Conservation (phyloP, 2,113 vertebrate species). For the Globicephala melas region DNA sequence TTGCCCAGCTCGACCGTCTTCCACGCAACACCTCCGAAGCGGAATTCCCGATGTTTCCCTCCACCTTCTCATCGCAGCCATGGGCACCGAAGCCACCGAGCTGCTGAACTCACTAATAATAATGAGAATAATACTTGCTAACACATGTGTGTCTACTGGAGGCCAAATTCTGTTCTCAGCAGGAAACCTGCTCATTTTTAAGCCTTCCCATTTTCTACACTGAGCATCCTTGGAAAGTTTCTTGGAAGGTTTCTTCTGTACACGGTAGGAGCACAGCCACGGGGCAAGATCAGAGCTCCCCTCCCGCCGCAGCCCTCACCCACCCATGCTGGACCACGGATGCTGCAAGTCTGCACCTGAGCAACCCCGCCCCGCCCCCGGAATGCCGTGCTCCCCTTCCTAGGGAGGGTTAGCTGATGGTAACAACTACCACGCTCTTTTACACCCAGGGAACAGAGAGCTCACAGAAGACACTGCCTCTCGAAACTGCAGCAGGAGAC, state of each 20-base stretch:
- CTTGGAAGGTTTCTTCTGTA: background rate
- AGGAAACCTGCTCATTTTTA: background rate
- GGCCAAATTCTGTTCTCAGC: background rate
- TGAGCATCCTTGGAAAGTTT: background rate
- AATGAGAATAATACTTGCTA: background rate
- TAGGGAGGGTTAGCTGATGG: background rate
- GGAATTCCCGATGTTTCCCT: background rate
- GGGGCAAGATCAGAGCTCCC: accelerated
- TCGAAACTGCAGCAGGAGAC: background rate
- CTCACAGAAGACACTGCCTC: background rate
- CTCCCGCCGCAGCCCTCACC: accelerated
- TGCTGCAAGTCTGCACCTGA: too few species aligned
- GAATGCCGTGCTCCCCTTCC: background rate
- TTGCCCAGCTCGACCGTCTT: too few species aligned
- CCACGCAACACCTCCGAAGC: background rate
- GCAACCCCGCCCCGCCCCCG: background rate
- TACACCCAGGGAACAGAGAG: background rate
- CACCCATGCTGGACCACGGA: accelerated
- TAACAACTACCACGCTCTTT: background rate
- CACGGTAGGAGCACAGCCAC: background rate
- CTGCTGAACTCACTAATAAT: background rate
- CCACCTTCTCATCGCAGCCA: background rate
- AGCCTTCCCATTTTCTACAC: background rate
- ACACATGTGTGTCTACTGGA: background rate
- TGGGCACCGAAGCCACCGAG: background rate